A percentile compares a stretch with the other conserved stretches of the same genome.
These are phyloP conservation scores for Ochropleura leucogaster DNA, from an alignment of 2,888 invertebrate species.

Conservation along the genomic window DNA sequence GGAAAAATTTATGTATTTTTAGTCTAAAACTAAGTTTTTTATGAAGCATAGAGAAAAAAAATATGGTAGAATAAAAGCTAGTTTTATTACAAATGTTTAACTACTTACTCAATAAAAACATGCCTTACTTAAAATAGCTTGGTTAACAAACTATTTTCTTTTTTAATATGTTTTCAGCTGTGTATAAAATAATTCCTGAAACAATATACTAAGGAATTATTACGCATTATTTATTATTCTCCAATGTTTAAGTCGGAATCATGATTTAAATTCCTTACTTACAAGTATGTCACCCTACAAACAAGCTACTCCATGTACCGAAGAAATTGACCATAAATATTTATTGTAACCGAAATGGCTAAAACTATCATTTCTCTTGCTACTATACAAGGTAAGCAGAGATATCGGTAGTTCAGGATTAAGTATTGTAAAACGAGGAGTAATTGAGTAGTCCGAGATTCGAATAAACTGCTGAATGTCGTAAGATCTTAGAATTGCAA, in stretches of 20 bases:
- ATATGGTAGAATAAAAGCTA: too few species aligned
- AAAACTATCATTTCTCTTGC: constrained; percentile 54
- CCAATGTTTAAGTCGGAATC: neutral
- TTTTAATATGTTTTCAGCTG: too few species aligned
- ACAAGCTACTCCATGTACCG: constrained; percentile 42
- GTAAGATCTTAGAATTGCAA: neutral
- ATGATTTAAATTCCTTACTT: neutral
- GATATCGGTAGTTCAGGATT: constrained; percentile 52
- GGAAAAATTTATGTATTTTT: too few species aligned
- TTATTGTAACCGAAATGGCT: constrained; percentile 61
- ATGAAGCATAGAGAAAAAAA: too few species aligned
- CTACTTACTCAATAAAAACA: neutral
- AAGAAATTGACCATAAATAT: constrained; percentile 62
- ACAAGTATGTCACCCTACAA: constrained; percentile 40
- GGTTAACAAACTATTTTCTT: neutral
- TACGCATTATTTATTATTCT: neutral
- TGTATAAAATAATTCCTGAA: neutral
- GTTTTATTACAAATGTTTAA: neutral
- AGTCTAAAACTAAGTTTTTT: too few species aligned
- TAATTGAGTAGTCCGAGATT: constrained; percentile 43
- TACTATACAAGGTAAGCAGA: constrained; percentile 37
- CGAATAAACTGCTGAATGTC: constrained; percentile 5
- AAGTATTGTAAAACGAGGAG: constrained; percentile 25
- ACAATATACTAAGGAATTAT: neutral
- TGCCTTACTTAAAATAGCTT: neutral